Evolutionary conservation across 2,797 vertebrate species (phyloP).

Genomic region (Alectoris magna): DNA sequence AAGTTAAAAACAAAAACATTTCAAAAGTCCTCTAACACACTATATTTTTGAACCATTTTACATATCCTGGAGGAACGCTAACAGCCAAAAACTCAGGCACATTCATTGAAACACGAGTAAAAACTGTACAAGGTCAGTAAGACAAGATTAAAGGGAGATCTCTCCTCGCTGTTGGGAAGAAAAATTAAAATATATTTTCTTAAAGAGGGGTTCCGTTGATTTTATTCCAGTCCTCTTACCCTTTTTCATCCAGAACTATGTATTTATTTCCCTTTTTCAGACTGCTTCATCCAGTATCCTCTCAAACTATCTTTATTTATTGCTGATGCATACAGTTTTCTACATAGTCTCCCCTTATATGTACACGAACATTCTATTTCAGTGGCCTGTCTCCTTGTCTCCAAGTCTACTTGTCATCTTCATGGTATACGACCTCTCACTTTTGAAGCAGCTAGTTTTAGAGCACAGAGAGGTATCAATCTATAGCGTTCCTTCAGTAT

Average conservation of each 20-base stretch:
- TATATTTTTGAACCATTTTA: background rate
- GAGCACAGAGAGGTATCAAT: constrained; percentile 3
- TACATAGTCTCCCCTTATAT: background rate
- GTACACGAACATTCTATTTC: background rate
- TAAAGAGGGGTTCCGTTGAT: background rate
- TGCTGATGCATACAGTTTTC: background rate
- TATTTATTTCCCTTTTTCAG: background rate
- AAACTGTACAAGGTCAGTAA: background rate
- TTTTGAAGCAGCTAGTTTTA: constrained; percentile 45
- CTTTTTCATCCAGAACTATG: background rate
- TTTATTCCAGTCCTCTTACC: background rate
- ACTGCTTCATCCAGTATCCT: background rate
- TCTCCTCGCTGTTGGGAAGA: background rate
- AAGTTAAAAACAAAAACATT: constrained; percentile 23
- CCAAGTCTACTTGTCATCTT: constrained; percentile 11
- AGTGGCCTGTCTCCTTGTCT: background rate
- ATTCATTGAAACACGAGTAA: background rate
- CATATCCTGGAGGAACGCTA: background rate
- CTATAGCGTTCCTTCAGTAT: constrained; percentile 26
- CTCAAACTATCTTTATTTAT: background rate
- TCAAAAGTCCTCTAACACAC: background rate
- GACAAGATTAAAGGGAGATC: background rate
- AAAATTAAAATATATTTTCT: background rate
- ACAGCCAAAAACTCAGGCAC: background rate
- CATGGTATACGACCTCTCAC: background rate